phyloP scores from a whole-genome alignment of 2,113 vertebrate genomes.

The Ailurus styani region DNA sequence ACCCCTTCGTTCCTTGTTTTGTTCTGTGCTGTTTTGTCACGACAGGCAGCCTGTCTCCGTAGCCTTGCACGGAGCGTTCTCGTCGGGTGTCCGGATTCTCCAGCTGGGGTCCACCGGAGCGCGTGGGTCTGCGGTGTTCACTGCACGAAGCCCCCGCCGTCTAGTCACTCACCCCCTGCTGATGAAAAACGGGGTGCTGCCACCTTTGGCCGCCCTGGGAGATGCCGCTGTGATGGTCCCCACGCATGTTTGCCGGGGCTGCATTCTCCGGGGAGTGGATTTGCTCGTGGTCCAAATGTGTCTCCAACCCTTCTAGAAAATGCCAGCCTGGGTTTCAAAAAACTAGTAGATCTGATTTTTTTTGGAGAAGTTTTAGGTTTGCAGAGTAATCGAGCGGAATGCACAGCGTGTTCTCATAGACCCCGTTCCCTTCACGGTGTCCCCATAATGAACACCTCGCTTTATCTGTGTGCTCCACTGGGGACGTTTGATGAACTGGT shows the following conservation, averaged over 20 bases:
- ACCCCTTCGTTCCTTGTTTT: background rate
- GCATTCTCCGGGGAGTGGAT: accelerated
- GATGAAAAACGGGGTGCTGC: accelerated
- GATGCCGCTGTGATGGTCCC: accelerated
- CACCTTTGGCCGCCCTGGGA: accelerated
- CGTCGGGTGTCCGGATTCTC: accelerated
- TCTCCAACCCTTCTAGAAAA: background rate
- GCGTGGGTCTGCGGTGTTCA: accelerated
- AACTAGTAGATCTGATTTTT: too few relatives aligned
- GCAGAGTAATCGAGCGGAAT: accelerated
- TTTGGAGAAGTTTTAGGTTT: background rate
- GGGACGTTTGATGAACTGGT: accelerated
- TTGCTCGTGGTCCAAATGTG: accelerated
- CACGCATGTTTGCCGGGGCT: accelerated
- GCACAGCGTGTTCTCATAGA: accelerated
- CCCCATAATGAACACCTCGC: accelerated
- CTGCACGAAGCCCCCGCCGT: accelerated
- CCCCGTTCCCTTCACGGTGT: accelerated
- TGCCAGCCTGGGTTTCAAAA: background rate
- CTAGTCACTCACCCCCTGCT: accelerated
- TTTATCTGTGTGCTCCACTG: accelerated
- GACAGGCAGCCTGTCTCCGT: accelerated
- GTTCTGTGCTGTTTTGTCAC: accelerated
- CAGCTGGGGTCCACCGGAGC: accelerated
- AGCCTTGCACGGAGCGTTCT: background rate